Conservation (phyloP, 2,113 vertebrate species). For the Synchiropus splendidus region DNA sequence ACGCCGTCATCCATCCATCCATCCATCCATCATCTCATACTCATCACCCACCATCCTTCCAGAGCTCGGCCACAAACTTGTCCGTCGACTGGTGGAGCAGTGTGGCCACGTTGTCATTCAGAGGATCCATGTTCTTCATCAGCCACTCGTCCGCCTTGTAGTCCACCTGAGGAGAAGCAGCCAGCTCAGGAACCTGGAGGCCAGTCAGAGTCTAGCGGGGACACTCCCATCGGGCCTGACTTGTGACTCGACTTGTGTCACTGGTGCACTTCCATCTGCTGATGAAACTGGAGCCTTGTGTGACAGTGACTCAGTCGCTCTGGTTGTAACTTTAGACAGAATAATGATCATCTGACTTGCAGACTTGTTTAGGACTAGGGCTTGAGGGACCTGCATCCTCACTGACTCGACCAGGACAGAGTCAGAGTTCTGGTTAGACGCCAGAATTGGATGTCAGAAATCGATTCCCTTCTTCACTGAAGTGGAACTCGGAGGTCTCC, state of each 20-base stretch:
- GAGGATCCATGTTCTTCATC: constrained; percentile 99
- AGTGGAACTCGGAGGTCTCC: too few relatives aligned
- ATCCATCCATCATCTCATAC: background rate
- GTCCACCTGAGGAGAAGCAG: constrained; percentile 74
- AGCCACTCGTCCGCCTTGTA: constrained; percentile 98
- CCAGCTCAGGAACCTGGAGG: background rate
- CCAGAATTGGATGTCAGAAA: too few relatives aligned
- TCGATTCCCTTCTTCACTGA: too few relatives aligned
- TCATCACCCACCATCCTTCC: constrained; percentile 89
- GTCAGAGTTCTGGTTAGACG: constrained; percentile 7
- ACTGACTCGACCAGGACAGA: too few relatives aligned
- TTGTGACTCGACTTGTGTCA: background rate
- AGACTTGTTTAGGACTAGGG: too few relatives aligned
- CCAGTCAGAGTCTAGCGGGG: background rate
- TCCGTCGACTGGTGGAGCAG: constrained; percentile 93
- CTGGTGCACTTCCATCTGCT: too few relatives aligned
- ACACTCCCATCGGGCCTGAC: background rate
- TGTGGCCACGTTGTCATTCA: constrained; percentile 94
- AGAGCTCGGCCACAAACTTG: constrained; percentile 94
- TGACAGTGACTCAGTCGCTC: too few relatives aligned
- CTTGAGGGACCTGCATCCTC: too few relatives aligned
- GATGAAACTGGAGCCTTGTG: too few relatives aligned
- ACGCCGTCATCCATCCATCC: background rate
- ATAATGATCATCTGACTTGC: too few relatives aligned
- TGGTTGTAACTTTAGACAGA: too few relatives aligned